Evolutionary conservation across 2,888 invertebrate genomes (phyloP).

Genomic region (Strigamia transsilvanica): DNA sequence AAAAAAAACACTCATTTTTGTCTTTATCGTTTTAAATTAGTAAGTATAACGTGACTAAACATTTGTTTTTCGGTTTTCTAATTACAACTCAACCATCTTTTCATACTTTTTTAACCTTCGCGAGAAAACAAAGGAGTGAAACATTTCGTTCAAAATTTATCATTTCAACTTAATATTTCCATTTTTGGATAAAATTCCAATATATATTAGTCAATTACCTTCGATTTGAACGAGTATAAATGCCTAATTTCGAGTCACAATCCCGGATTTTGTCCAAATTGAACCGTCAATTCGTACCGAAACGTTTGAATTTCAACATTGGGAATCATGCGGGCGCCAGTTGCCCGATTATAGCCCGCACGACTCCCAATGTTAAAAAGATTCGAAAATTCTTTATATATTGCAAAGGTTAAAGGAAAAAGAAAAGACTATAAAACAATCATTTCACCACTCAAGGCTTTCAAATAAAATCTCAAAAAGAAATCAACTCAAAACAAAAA

Average conservation of each 20-base stretch:
- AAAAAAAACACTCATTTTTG: not conserved
- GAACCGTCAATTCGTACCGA: not conserved
- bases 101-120: not conserved
- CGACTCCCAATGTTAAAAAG: not conserved
- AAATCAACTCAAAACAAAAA: not conserved
- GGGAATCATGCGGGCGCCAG: not conserved
- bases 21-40: constrained; percentile 23
- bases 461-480: constrained; percentile 4
- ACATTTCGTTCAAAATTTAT: no score
- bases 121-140: no score
- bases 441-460: not conserved
- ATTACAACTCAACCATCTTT: not conserved
- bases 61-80: not conserved
- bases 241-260: no score
- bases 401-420: not conserved
- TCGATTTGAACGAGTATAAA: no score
- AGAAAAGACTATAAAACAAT: not conserved
- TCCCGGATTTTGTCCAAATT: no score
- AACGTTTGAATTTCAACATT: not conserved
- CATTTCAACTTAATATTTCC: no score
- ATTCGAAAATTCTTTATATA: not conserved
- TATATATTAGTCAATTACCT: no score
- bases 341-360: not conserved
- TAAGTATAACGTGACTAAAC: constrained; percentile 1
- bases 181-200: no score